Percentiles rank a stretch among this genome's conserved stretches.
phyloP scores from a whole-genome alignment of 2,888 invertebrate genomes.

The Junonia oenone region DNA sequence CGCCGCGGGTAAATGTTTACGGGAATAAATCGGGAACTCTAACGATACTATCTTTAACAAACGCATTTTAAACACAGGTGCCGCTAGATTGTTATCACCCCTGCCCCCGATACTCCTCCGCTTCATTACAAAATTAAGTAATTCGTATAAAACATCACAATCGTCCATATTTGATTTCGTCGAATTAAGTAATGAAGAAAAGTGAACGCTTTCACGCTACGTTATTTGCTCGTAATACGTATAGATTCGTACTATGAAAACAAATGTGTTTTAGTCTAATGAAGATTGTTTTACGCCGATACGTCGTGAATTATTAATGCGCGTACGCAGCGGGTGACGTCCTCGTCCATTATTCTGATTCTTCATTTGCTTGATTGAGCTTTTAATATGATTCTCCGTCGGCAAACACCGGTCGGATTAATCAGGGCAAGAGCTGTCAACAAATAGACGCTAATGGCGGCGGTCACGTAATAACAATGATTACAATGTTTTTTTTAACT shows the following conservation, averaged over 20 bases:
- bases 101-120: conserved; percentile 43
- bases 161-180: conserved; percentile 50
- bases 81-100: conserved; percentile 43
- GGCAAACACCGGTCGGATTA: conserved; percentile 64
- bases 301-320: conserved; percentile 74
- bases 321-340: conserved; percentile 69
- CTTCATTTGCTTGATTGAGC: conserved; percentile 79
- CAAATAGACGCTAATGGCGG: conserved; percentile 64
- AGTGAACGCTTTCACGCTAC: conserved; percentile 25
- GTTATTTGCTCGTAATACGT: conserved; percentile 34
- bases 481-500: conserved; percentile 53
- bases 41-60: conserved; percentile 33
- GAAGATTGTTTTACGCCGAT: conserved; percentile 72
- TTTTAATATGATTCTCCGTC: conserved; percentile 77
- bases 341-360: conserved; percentile 75
- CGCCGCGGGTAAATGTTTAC: conserved; percentile 19
- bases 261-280: conserved; percentile 72
- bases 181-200: conserved; percentile 34
- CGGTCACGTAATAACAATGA: conserved; percentile 63
- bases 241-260: conserved; percentile 37
- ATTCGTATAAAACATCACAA: conserved; percentile 63
- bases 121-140: conserved; percentile 62
- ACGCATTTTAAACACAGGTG: conserved; percentile 33
- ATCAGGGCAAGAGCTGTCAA: conserved; percentile 66
- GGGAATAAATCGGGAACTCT: conserved; percentile 22